Conservation (phyloP, 2,888 invertebrate species). For the Gonocerus acuteangulatus region DNA sequence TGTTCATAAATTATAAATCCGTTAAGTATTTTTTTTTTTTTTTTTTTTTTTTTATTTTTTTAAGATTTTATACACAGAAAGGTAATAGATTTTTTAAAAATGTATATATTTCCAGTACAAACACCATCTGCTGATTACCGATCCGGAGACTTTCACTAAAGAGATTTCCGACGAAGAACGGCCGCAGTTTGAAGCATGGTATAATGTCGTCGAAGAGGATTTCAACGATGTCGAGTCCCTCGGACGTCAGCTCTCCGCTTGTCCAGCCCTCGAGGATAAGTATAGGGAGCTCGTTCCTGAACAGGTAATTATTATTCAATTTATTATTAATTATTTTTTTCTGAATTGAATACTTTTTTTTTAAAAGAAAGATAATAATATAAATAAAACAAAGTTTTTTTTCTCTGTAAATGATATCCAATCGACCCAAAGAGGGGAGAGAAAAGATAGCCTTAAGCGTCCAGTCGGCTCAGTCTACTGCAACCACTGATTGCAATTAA, state of each 20-base stretch:
- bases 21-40: too few species aligned
- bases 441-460: too few species aligned
- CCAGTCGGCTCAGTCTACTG: too few species aligned
- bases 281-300: conserved; percentile 63
- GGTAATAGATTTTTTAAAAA: not conserved
- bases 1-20: too few species aligned
- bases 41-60: too few species aligned
- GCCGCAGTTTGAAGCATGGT: conserved; percentile 40
- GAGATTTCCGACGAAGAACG: conserved; percentile 42
- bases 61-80: too few species aligned
- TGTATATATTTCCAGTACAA: conserved; percentile 61
- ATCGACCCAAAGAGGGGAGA: too few species aligned
- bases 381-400: too few species aligned
- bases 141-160: conserved; percentile 64
- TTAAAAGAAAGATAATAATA: too few species aligned
- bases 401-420: too few species aligned
- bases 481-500: too few species aligned
- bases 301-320: conserved; percentile 41
- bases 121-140: conserved; percentile 61
- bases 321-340: not conserved
- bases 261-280: conserved; percentile 52
- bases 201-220: conserved; percentile 45
- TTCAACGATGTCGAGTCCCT: conserved; percentile 51
- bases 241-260: conserved; percentile 53
- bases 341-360: not conserved